Conservation (phyloP, 2,888 invertebrate species). For the Caenorhabditis panamensis region DNA sequence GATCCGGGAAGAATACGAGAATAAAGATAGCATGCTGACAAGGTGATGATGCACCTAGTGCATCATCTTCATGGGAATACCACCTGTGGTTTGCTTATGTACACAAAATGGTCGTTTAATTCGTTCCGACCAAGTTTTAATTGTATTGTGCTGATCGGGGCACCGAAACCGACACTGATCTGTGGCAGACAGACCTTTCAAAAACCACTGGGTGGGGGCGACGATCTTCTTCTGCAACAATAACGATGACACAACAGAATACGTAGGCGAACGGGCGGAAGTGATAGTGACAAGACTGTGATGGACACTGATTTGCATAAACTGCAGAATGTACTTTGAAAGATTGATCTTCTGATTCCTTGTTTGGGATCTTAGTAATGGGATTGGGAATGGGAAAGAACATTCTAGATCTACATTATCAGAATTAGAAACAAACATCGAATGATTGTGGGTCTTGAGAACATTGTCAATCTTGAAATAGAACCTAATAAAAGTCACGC, state of each 20-base stretch:
- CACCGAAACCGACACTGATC: conserved; percentile 38
- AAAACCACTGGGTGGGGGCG: conserved; percentile 4
- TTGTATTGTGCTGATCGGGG: conserved; percentile 19
- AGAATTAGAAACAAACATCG: too few species aligned
- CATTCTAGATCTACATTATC: too few species aligned
- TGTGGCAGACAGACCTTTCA: conserved; percentile 27
- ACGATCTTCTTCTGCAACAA: too few species aligned
- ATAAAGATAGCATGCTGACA: too few species aligned
- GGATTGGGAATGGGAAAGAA: too few species aligned
- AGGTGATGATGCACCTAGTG: conserved; percentile 9
- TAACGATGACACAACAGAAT: background rate
- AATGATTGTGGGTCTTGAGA: too few species aligned
- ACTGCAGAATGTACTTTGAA: background rate
- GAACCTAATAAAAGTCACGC: too few species aligned
- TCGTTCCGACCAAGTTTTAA: conserved; percentile 6
- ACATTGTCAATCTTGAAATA: too few species aligned
- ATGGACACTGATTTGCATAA: background rate
- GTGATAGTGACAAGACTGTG: background rate
- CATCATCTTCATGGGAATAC: conserved; percentile 6
- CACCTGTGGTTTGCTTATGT: conserved; percentile 2
- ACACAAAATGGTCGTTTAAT: conserved; percentile 36
- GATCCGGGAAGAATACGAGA: background rate
- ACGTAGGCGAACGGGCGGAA: background rate
- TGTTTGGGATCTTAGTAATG: too few species aligned
- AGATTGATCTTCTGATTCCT: too few species aligned